A percentile compares a stretch with the other conserved stretches of the same genome.
phyloP scores from a whole-genome alignment of 2,888 invertebrate species.

The Pristionchus mayeri region DNA sequence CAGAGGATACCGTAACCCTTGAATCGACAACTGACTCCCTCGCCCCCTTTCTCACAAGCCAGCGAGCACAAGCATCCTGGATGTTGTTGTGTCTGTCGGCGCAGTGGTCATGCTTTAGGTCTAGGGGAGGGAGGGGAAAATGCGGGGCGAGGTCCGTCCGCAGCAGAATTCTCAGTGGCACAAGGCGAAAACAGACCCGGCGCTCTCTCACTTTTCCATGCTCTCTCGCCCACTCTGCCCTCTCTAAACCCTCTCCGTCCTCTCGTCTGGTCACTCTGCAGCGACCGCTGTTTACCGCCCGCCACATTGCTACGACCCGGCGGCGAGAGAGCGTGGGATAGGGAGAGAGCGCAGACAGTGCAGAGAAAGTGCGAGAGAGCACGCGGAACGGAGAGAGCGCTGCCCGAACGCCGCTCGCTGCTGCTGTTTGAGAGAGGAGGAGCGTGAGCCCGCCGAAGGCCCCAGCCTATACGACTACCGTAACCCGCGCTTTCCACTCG shows the following conservation, averaged over 20 bases:
- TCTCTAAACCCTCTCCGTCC: background rate
- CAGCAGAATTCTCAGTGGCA: background rate
- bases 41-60: background rate
- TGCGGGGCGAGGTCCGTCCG: background rate
- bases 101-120: slow-evolving; percentile 2
- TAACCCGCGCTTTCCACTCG: slow-evolving; percentile 21
- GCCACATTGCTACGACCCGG: slow-evolving; percentile 22
- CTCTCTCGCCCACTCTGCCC: slow-evolving; percentile 5
- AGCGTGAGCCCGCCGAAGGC: background rate
- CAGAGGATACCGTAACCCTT: background rate
- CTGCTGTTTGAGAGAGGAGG: background rate
- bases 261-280: background rate
- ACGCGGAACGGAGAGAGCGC: background rate
- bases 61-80: no score
- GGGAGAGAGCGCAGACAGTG: background rate
- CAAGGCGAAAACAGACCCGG: background rate
- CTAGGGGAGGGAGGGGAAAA: background rate
- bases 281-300: slow-evolving; percentile 15
- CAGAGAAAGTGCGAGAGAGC: slow-evolving; percentile 6
- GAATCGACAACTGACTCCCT: background rate
- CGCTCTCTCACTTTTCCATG: slow-evolving; percentile 29
- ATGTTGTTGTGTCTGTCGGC: slow-evolving; percentile 1
- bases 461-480: slow-evolving; percentile 32
- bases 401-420: background rate
- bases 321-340: background rate